A percentile compares a stretch with the other conserved stretches of the same genome.
Conservation (phyloP, 2,888 invertebrate species). For the Druceiella hillmani region DNA sequence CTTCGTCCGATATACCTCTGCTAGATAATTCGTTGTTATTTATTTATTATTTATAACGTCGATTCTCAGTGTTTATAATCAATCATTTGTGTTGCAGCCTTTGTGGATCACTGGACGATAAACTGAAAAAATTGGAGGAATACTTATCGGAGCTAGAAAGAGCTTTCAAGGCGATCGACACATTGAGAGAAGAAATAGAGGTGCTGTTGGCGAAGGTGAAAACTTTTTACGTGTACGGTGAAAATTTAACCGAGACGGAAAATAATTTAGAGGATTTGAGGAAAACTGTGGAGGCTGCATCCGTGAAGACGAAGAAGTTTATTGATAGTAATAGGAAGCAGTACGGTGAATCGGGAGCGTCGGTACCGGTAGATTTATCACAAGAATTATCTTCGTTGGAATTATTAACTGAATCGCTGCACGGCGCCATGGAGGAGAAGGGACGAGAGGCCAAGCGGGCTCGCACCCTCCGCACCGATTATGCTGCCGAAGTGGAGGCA, state of each 20-base stretch:
- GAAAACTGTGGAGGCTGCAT: slow-evolving; percentile 52
- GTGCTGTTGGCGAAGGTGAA: slow-evolving; percentile 60
- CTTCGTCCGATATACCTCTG: too few species aligned
- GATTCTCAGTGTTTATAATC: slow-evolving; percentile 8
- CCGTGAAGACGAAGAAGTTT: slow-evolving; percentile 53
- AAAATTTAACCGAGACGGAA: slow-evolving; percentile 61
- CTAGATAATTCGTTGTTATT: too few species aligned
- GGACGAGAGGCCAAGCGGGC: slow-evolving; percentile 84
- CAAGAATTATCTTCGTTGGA: slow-evolving; percentile 80
- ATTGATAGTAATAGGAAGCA: slow-evolving; percentile 54
- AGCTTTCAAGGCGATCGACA: slow-evolving; percentile 63
- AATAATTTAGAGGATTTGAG: slow-evolving; percentile 55
- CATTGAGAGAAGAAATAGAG: slow-evolving; percentile 63
- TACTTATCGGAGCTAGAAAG: slow-evolving; percentile 73
- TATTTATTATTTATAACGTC: too few species aligned
- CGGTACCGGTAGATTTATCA: slow-evolving; percentile 68
- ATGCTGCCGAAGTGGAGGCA: slow-evolving; percentile 71
- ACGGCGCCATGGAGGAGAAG: slow-evolving; percentile 81
- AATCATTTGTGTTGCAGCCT: slow-evolving; percentile 58
- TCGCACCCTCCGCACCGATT: slow-evolving; percentile 74
- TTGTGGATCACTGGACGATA: slow-evolving; percentile 71
- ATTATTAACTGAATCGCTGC: slow-evolving; percentile 71
- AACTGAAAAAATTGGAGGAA: slow-evolving; percentile 66
- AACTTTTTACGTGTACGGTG: slow-evolving; percentile 72
- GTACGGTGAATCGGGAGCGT: slow-evolving; percentile 58